Conservation (phyloP, 2,888 invertebrate genomes). For the Deladenus siricidicola region DNA sequence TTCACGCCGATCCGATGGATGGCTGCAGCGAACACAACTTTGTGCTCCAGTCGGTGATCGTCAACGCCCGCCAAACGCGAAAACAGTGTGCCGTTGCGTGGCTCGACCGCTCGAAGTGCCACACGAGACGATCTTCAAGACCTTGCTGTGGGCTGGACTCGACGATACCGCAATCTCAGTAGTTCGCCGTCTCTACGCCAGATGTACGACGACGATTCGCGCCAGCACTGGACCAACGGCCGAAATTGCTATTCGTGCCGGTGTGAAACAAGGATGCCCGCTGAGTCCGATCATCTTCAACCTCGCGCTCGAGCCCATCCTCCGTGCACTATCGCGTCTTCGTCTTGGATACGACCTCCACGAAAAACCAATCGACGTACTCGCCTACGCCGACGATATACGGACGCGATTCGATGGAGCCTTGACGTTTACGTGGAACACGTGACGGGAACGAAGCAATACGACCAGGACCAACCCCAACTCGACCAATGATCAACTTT, state of each 20-base stretch:
- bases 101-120: conserved; percentile 54
- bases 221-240: conserved; percentile 14
- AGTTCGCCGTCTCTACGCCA: conserved; percentile 10
- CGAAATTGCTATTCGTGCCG: conserved; percentile 28
- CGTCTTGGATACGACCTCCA: not conserved
- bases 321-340: not conserved
- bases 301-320: conserved; percentile 45
- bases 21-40: conserved; percentile 30
- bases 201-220: not conserved
- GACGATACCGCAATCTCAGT: not conserved
- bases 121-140: conserved; percentile 29
- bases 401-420: conserved; percentile 49
- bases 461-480: conserved; percentile 9
- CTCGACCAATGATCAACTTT: no score
- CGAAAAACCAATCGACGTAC: not conserved
- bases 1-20: conserved; percentile 50
- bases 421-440: conserved; percentile 53
- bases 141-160: conserved; percentile 9
- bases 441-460: conserved; percentile 42
- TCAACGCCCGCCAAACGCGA: conserved; percentile 8
- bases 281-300: conserved; percentile 52
- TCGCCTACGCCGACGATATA: conserved; percentile 26
- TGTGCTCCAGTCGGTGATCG: conserved; percentile 17
- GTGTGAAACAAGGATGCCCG: conserved; percentile 53
- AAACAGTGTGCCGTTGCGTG: conserved; percentile 44